These are phyloP conservation scores for Pseudonaja textilis DNA, from an alignment of 2,113 vertebrate species.

Conservation along the genomic window DNA sequence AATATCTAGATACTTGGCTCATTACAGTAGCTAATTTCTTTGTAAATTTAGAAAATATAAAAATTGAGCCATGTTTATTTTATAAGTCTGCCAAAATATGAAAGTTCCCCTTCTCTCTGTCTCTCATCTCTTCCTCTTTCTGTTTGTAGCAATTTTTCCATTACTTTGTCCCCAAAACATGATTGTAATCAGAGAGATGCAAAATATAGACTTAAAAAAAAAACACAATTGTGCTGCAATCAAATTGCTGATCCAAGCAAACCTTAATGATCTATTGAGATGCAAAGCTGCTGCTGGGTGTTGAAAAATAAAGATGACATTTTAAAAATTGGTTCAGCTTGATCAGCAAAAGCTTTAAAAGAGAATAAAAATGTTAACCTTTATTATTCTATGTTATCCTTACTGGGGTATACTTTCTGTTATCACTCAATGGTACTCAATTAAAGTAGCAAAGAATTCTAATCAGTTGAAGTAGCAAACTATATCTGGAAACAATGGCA, in stretches of 20 bases:
- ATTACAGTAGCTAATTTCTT: too few relatives aligned
- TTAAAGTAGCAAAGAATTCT: neutral
- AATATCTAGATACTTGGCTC: too few relatives aligned
- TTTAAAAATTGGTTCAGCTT: conserved; percentile 8
- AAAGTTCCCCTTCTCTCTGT: neutral
- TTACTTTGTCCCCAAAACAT: neutral
- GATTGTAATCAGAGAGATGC: neutral
- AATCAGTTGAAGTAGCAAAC: neutral
- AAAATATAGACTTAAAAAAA: neutral
- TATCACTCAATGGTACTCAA: neutral
- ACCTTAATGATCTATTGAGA: neutral
- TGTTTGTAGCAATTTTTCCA: neutral
- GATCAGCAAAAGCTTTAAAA: conserved; percentile 1
- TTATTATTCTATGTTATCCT: neutral
- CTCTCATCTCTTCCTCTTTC: neutral
- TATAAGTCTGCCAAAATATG: neutral
- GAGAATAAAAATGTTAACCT: neutral
- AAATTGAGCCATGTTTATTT: neutral
- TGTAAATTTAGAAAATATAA: neutral
- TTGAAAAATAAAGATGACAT: conserved; percentile 9
- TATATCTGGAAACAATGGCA: neutral
- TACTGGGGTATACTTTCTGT: neutral
- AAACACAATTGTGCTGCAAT: neutral
- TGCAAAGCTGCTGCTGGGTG: neutral
- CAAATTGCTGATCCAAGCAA: neutral